Evolutionary conservation across 2,113 vertebrate species (phyloP).

Genomic region (Actenoides lindsayi): DNA sequence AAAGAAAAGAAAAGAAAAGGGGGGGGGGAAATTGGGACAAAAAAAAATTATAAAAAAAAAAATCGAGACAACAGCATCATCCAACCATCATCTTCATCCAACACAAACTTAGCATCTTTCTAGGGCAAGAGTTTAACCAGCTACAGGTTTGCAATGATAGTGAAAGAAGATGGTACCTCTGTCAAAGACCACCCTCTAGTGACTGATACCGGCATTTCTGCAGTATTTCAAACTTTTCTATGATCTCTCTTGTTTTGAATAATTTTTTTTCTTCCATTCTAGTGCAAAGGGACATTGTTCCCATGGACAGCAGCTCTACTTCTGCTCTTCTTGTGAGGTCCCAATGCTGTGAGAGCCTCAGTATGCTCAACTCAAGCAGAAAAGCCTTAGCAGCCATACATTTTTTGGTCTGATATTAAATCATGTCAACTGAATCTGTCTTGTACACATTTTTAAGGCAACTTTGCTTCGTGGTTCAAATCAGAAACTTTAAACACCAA

Average conservation of each 20-base stretch:
- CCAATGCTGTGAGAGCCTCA: background rate
- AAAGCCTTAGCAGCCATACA: background rate
- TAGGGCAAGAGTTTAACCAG: background rate
- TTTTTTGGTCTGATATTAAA: background rate
- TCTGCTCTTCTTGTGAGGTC: background rate
- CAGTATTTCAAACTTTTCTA: background rate
- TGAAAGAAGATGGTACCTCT: background rate
- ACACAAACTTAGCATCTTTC: background rate
- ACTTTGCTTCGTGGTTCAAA: background rate
- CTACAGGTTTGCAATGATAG: background rate
- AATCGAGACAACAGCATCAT: background rate
- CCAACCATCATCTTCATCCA: background rate
- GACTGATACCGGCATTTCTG: background rate
- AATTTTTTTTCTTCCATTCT: background rate
- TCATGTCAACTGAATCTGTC: background rate
- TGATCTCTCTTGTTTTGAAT: background rate
- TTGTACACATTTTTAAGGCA: background rate
- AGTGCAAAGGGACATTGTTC: background rate
- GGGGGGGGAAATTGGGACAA: background rate
- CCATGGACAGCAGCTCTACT: background rate
- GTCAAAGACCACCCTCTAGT: conserved; percentile 9
- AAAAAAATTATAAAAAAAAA: background rate
- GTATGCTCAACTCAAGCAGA: background rate
- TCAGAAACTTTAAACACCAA: background rate
- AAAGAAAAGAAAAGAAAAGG: background rate